Percentiles rank a stretch among this genome's conserved stretches.
Evolutionary conservation across 2,888 invertebrate genomes (phyloP).

Genomic region (Heliconius ismenius): DNA sequence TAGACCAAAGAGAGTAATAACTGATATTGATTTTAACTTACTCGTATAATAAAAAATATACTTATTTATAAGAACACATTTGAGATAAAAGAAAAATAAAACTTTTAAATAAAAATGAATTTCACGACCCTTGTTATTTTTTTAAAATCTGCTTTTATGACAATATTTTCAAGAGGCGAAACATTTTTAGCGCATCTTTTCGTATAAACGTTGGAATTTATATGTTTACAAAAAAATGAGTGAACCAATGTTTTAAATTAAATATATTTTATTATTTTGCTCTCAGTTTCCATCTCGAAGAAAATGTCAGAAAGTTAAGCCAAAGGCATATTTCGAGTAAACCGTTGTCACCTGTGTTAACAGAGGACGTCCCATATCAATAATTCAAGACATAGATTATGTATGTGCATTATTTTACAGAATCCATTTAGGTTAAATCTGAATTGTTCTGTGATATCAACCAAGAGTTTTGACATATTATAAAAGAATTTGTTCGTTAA

Average conservation of each 20-base stretch:
- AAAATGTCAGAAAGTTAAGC: conserved; percentile 5
- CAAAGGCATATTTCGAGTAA: conserved; percentile 27
- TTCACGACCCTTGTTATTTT: neutral
- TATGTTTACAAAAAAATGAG: neutral
- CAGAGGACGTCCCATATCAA: conserved; percentile 41
- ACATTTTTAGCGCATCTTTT: neutral
- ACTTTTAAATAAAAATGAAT: neutral
- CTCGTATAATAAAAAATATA: no score
- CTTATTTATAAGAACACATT: no score
- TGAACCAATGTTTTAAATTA: neutral
- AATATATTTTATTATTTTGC: neutral
- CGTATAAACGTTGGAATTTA: neutral
- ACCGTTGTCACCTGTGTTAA: conserved; percentile 33
- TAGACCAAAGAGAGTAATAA: no score
- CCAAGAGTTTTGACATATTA: no score
- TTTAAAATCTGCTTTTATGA: neutral
- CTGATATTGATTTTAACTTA: no score
- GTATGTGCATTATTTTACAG: conserved; percentile 44
- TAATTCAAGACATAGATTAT: conserved; percentile 43
- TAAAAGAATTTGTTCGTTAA: no score
- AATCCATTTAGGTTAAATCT: conserved; percentile 25
- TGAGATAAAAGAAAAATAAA: no score
- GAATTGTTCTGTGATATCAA: no score
- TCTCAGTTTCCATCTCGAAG: neutral
- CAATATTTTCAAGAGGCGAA: neutral